Percentiles rank a stretch among this genome's conserved stretches.
Conservation (phyloP, 1,140 invertebrate species). For the Lepidurus apus region DNA sequence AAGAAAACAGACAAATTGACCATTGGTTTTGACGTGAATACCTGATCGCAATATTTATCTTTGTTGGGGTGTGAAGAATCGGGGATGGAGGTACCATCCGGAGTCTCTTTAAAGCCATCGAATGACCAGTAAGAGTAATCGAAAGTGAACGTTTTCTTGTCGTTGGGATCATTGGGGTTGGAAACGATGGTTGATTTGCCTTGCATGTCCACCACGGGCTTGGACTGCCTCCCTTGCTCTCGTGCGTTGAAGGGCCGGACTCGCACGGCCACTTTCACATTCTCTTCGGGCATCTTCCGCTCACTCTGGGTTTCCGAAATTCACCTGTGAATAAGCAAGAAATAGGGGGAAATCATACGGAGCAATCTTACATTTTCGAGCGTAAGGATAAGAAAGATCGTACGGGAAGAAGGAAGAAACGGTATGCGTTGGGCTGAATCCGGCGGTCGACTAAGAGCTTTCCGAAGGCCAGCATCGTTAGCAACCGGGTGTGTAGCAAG, state of each 20-base stretch:
- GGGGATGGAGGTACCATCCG: slow-evolving; percentile 48
- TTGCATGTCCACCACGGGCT: slow-evolving; percentile 54
- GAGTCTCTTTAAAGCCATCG: slow-evolving; percentile 51
- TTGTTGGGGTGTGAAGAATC: slow-evolving; percentile 47
- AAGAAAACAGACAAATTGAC: slow-evolving; percentile 28
- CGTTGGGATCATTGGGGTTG: slow-evolving; percentile 49
- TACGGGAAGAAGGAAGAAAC: background rate
- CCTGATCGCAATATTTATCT: slow-evolving; percentile 52
- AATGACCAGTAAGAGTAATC: slow-evolving; percentile 61
- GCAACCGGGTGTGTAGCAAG: slow-evolving; percentile 9
- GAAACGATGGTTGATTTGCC: slow-evolving; percentile 50
- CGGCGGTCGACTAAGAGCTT: background rate
- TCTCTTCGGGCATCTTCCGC: slow-evolving; percentile 6
- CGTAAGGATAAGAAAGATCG: background rate
- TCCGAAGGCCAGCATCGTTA: slow-evolving; percentile 8
- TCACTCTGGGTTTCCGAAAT: background rate
- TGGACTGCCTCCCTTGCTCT: slow-evolving; percentile 52
- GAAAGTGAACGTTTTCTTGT: slow-evolving; percentile 53
- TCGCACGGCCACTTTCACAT: slow-evolving; percentile 50
- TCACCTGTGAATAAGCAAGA: background rate
- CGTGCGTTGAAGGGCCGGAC: slow-evolving; percentile 58
- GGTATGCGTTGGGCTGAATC: background rate
- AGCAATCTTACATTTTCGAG: background rate
- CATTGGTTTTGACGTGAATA: slow-evolving; percentile 36
- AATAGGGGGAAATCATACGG: background rate